Evolutionary conservation across 2,888 invertebrate species (phyloP), one percentile per base, ranked within the genome.

Genomic region (Orgyia antiqua): DNA sequence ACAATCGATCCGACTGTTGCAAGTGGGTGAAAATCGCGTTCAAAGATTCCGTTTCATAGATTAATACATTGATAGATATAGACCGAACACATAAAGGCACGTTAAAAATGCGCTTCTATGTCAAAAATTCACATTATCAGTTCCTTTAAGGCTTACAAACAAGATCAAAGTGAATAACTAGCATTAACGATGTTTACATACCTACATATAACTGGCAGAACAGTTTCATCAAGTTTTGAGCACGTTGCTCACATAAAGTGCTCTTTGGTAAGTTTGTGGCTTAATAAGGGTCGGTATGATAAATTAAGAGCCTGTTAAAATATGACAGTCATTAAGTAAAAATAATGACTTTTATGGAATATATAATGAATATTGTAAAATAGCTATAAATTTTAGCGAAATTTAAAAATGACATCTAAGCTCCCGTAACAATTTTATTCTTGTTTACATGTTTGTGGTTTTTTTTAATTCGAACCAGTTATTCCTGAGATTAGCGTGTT

Each of bases 201-300:
- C 20, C 11, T 18, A 33, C 31, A 25, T 33, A 36, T 31, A 27
- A 5, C 33, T 29, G 29, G 34, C 28, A 27, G 38, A 13, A 31
- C 21, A 20, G 11, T 10, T 35, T 20, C 25, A 28, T 27, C 23
- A 24, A 51, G 39, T 40, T 45, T 36, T 29, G 35, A n/a, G 46
- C 57, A 57, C 57, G 55, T 53, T 47, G 38, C 21, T 21, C 29
- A 27, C 49, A 49, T 57, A 55, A 55, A 57, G 42, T 39, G 48
- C 38, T 45, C 48, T 42, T 36, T 20, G 28, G 39, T 34, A 44
- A 42, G 27, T 25, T 25, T 12, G 13, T 7, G 34, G 39, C 45
- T 49, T 52, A 51, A 49, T 53, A 46, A 44, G 39, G 45, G 46
- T 41, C 34, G 32, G 33, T 36, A 37, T 31, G 38, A 29, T 42